Conservation (phyloP, 2,888 invertebrate genomes). For the Meliscaeva auricollis region DNA sequence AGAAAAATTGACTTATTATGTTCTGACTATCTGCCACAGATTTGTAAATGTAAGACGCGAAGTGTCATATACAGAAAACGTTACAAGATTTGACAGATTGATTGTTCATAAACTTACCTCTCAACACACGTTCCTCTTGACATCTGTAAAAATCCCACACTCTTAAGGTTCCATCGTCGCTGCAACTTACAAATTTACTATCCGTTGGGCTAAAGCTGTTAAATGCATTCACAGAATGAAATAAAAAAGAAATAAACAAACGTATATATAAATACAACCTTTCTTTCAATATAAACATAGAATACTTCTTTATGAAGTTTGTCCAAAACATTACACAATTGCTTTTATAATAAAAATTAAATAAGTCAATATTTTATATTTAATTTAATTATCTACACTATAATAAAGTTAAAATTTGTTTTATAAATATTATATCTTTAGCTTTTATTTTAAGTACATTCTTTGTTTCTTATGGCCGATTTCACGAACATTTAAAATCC, state of each 20-base stretch:
- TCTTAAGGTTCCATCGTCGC: constrained; percentile 99
- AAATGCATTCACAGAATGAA: constrained; percentile 67
- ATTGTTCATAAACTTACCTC: constrained; percentile 86
- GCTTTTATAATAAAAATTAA: background rate
- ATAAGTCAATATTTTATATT: too few relatives aligned
- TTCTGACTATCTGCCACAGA: too few relatives aligned
- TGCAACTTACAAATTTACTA: constrained; percentile 99
- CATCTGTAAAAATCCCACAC: constrained; percentile 99
- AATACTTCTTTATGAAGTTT: constrained; percentile 1
- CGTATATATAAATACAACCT: background rate
- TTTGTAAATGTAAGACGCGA: too few relatives aligned
- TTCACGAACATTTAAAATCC: too few relatives aligned
- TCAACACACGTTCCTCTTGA: constrained; percentile 96
- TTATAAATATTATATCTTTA: too few relatives aligned
- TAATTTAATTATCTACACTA: too few relatives aligned
- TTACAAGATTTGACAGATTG: background rate
- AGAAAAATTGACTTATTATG: too few relatives aligned
- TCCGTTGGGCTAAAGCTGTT: constrained; percentile 99
- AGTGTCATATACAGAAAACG: too few relatives aligned
- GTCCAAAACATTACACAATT: constrained; percentile 15
- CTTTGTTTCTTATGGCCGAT: too few relatives aligned
- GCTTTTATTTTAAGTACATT: too few relatives aligned
- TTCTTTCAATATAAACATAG: background rate
- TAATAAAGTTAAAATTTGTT: too few relatives aligned
- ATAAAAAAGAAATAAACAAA: constrained; percentile 75